Base-by-base conservation (phyloP, 2,797 vertebrate genomes). In the Ibycter americanus region DNA sequence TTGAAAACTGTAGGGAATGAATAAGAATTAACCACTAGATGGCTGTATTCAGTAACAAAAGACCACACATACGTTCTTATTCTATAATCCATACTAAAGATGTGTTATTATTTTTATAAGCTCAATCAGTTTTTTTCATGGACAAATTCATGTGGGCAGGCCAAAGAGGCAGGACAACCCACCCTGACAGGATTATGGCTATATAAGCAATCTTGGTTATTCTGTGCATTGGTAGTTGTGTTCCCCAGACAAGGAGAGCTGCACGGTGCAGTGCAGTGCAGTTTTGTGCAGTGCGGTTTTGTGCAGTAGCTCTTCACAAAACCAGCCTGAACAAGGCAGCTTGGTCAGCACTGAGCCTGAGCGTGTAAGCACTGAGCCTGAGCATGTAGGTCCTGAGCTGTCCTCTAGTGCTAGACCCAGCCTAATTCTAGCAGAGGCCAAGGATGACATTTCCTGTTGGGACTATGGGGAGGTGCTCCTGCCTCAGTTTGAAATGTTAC, bases 21-120 rank as follows among this genome's bases (percentile, higher is more conserved):
- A 47, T 26, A 46, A 76, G 44, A 79, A 19, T 3, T 65, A 38
- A 51, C 97, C 98, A 96, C 97, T 90, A 97, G 98, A 96, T 98
- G 98, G 97, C 97, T 91, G 93, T 66, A 74, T 66, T 49, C 62
- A 55, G 68, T 84, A 95, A 89, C 59, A 74, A 92, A 93, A 84
- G 51, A 42, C 80, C 17, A 8, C 32, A 12, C 2, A 1, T 4
- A 20, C 3, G 1, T 15, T 20, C 54, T 49, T 16, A 5, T 0
- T 16, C 73, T 56, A 0, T 20, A 66, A 40, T 15, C 6, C 11
- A 0, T 29, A 9, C 21, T 62, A 55, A 68, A 36, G 22, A 25
- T 12, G 8, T 2, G 3, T 13, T 36, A 29, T 17, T 34, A 9
- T 63, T 95, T 93, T 65, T 29, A 19, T 29, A 36, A 68, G 2